Percentiles rank a stretch among this genome's conserved stretches.
phyloP scores from a whole-genome alignment of 2,113 vertebrate genomes.

The Chroicocephalus ridibundus region DNA sequence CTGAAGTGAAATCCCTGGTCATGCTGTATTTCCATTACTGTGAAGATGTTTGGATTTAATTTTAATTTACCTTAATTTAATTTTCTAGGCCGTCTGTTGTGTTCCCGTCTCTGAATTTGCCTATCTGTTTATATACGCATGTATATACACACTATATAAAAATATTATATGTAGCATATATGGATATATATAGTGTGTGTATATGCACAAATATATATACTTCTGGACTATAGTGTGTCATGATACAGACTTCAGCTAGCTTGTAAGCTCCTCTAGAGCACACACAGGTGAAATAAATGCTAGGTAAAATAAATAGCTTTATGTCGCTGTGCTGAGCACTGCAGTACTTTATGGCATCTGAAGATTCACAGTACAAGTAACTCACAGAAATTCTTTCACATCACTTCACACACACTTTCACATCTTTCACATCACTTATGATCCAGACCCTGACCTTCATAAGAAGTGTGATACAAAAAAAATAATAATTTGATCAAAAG shows the following conservation, averaged over 20 bases:
- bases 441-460: neutral
- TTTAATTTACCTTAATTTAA: neutral
- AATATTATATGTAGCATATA: neutral
- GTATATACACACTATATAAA: neutral
- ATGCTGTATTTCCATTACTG: neutral
- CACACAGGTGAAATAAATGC: neutral
- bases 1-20: neutral
- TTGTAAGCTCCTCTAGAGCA: neutral
- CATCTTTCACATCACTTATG: neutral
- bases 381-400: neutral
- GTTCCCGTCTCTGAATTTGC: neutral
- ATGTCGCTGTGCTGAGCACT: neutral
- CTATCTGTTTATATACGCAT: neutral
- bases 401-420: neutral
- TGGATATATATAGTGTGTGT: neutral
- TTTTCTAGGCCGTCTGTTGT: neutral
- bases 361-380: neutral
- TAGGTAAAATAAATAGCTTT: neutral
- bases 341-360: neutral
- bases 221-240: neutral
- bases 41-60: neutral
- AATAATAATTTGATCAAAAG: neutral
- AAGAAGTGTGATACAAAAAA: neutral
- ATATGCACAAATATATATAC: neutral
- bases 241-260: neutral